Base-by-base conservation (phyloP, 2,113 vertebrate genomes). In the Spizaetus ornatus region DNA sequence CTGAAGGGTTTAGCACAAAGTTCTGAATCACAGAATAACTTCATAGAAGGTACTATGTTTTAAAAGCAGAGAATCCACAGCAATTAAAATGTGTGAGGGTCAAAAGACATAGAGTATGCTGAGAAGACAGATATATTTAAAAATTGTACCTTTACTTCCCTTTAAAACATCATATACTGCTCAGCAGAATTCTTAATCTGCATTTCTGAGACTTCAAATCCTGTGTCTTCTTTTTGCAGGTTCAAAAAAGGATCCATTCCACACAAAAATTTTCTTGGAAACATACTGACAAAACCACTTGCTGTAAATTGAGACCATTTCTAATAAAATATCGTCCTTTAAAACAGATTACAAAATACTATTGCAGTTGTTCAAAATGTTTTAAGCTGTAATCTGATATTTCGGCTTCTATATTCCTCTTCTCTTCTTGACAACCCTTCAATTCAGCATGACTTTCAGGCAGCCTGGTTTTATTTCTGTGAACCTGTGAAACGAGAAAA, bases 381-480 rank as follows among this genome's bases (percentile, higher is more conserved):
- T 77, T 81, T 81, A 74, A 40, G 82, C 27, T 48, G 93, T 88
- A 82, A 88, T 77, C 42, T 91, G 71, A 96, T 95, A 97, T n/a
- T 52, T 93, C 85, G 16, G 82, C 63, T 86, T 73, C 76, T 70
- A 55, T 34, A 86, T 27, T 95, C 88, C 53, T 92, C 83, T 97
- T 73, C 82, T 83, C 70, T 94, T 85, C 93, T 80, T 18, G 13
- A 90, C 14, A 96, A 80, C 58, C 70, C 88, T 97, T 98, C 97
- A 99, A 94, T 97, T 99, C 97, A 99, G 96, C 98, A 98, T 98
- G 90, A 99, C 98, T 97, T 99, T 98, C 97, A 99, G 92, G 80
- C 98, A 98, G 92, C 99, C 99, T 86, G 98, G 98, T 96, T 99
- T 99, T 97, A 98, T 98, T 98, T 99, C 99, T 79, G 98, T 98